Conservation (phyloP, 2,888 invertebrate species). For the Folsomia candida region DNA sequence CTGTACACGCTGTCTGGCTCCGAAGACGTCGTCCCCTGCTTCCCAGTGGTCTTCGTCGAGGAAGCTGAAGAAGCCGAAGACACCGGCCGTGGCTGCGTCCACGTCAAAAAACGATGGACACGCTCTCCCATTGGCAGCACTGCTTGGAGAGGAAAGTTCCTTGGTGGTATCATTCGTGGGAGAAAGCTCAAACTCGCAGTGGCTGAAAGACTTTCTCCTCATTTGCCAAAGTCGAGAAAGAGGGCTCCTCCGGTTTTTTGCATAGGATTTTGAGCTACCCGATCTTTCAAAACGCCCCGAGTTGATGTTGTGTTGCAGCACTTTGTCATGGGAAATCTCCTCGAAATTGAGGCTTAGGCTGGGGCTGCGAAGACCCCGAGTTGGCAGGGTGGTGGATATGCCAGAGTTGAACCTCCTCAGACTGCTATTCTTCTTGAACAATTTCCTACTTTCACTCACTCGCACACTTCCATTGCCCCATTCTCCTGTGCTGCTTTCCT, state of each 20-base stretch:
- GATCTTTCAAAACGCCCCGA: conserved; percentile 42
- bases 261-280: conserved; percentile 46
- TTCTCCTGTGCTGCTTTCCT: conserved; percentile 18
- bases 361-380: neutral
- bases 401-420: conserved; percentile 28
- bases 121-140: neutral
- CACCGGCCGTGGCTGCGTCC: neutral
- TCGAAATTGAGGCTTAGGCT: conserved; percentile 23
- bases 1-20: neutral
- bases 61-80: conserved; percentile 5
- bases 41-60: conserved; percentile 15
- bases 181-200: conserved; percentile 16
- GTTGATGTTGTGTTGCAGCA: neutral
- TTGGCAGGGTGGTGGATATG: conserved; percentile 11
- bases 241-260: conserved; percentile 40
- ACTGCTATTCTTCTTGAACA: conserved; percentile 40
- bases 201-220: conserved; percentile 20
- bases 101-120: neutral
- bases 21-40: neutral
- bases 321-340: neutral
- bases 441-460: conserved; percentile 25
- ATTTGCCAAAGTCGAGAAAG: conserved; percentile 47
- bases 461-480: neutral
- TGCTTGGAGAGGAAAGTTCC: neutral
- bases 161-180: too few relatives aligned